Evolutionary conservation across 2,113 vertebrate genomes (phyloP), one percentile per base, ranked within the genome.

Genomic region (Cavia porcellus): DNA sequence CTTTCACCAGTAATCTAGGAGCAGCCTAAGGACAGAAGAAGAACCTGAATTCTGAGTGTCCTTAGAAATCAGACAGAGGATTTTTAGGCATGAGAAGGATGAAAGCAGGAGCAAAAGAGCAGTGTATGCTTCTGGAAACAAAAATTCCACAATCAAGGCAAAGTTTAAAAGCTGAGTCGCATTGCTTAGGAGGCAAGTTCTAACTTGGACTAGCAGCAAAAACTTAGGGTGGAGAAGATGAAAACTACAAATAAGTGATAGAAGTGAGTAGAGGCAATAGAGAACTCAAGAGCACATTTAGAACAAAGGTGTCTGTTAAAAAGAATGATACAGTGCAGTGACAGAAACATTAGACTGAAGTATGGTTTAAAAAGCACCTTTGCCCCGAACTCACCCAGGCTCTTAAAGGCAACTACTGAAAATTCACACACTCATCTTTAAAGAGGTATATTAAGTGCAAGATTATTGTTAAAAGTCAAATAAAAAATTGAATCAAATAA

Each of bases 361-460:
- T 15, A 55, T 42, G 14, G 42, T 30, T 86, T 62, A n/a, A 80
- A 87, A 89, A 85, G 13, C 1, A 0, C 12, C 35, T 92, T 14
- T 68, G 19, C 14, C 28, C 59, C 12, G 57, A 14, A 0, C 10
- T 0, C 0, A 17, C 1, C 45, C 10, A 35, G 28, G 81, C 14
- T 42, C 11, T 25, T 42, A 25, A 64, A 42, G 20, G 7, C 17
- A 82, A 3, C 55, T 57, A 70, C 1, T 57, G n/a, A 85, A 52
- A 14, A 19, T 74, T 19, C 47, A 25, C n/a, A n/a, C 24, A 10
- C 10, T 89, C 35, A 47, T 59, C 42, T 90, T 75, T 85, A 92
- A 92, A 86, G 24, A 2, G 13, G 30, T 59, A 81, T 72, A 42
- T 38, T 30, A 61, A 90, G 86, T 30, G 57, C 12, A 83, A 32